These are phyloP conservation scores for Paramormyrops hopkinsi DNA, from an alignment of 2,797 vertebrate genomes.

Conservation along the genomic window DNA sequence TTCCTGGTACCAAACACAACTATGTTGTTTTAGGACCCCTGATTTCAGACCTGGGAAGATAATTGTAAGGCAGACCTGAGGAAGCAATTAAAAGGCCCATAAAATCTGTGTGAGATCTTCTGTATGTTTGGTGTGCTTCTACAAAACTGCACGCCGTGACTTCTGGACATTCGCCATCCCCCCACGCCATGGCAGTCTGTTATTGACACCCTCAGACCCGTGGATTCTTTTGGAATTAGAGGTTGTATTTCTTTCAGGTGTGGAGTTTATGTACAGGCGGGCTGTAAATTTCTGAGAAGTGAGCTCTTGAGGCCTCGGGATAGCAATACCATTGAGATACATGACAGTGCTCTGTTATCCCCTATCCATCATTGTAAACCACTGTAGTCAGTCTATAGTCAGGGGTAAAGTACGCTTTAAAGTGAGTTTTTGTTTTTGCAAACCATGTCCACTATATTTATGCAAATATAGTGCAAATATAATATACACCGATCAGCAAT, in stretches of 20 bases:
- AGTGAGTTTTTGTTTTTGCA: background rate
- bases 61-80: conserved; percentile 11
- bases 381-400: background rate
- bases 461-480: background rate
- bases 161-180: background rate
- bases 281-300: background rate
- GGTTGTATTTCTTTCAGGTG: conserved; percentile 23
- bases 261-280: conserved; percentile 18
- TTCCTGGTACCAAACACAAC: background rate
- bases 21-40: background rate
- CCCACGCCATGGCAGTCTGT: conserved; percentile 19
- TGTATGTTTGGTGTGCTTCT: background rate
- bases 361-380: background rate
- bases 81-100: conserved; percentile 14
- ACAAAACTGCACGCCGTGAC: background rate
- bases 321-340: background rate
- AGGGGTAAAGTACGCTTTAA: background rate
- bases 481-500: background rate
- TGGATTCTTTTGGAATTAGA: conserved; percentile 42
- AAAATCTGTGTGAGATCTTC: background rate
- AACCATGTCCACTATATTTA: background rate
- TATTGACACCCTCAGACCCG: conserved; percentile 32
- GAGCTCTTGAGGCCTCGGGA: background rate
- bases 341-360: background rate
- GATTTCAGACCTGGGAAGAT: background rate